Evolutionary conservation across 2,113 vertebrate genomes (phyloP).

Genomic region (Labeo rohita): DNA sequence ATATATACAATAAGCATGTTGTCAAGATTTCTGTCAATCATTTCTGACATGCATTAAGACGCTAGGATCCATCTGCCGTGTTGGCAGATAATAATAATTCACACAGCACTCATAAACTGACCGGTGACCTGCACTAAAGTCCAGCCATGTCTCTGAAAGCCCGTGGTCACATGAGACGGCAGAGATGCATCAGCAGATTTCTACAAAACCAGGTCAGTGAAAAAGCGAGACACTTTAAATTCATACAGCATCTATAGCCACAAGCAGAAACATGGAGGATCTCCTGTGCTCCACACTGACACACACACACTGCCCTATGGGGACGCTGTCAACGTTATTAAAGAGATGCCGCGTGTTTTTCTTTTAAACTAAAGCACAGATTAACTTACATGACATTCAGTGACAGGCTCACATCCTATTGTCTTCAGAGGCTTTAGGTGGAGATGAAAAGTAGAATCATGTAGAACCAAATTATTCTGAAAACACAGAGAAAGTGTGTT

Average conservation of each 20-base stretch:
- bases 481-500: background rate
- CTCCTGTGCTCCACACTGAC: background rate
- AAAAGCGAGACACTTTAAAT: background rate
- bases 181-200: slow-evolving; percentile 25
- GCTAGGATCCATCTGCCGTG: background rate
- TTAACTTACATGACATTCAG: background rate
- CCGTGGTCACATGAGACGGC: background rate
- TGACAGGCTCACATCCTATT: background rate
- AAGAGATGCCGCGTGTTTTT: background rate
- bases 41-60: no score
- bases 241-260: slow-evolving; percentile 10
- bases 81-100: no score
- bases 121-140: background rate
- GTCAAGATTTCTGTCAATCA: background rate
- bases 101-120: no score
- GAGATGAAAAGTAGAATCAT: background rate
- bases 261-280: background rate
- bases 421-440: background rate
- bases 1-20: background rate
- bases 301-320: background rate
- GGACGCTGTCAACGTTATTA: background rate
- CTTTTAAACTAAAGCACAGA: background rate
- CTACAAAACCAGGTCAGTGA: slow-evolving; percentile 21
- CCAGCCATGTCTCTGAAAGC: background rate
- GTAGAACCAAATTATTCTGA: background rate